Conservation (phyloP, 2,113 vertebrate species). For the Poeciliopsis retropinna region DNA sequence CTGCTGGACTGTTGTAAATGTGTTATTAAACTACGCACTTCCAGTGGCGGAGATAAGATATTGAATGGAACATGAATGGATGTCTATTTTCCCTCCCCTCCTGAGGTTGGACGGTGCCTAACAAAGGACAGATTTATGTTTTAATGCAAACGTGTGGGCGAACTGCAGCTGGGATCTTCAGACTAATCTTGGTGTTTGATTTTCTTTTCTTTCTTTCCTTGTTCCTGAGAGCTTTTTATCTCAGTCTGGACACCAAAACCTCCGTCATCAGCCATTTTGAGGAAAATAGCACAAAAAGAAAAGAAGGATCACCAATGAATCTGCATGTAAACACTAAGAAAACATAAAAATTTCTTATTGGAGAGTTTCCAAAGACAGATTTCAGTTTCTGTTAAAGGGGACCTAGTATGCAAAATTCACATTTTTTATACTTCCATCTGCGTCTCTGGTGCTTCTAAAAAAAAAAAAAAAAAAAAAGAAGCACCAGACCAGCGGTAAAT, state of each 20-base stretch:
- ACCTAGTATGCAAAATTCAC: too few relatives aligned
- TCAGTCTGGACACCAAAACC: slow-evolving; percentile 34
- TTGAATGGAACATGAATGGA: slow-evolving; percentile 40
- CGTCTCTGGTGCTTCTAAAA: too few relatives aligned
- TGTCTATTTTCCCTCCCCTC: slow-evolving; percentile 29
- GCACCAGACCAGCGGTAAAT: too few relatives aligned
- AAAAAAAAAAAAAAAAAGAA: too few relatives aligned
- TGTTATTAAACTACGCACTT: slow-evolving; percentile 26
- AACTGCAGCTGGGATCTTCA: slow-evolving; percentile 43
- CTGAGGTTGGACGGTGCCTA: slow-evolving; percentile 29
- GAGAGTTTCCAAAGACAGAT: slow-evolving; percentile 57
- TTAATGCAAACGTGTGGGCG: slow-evolving; percentile 42
- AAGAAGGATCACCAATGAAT: slow-evolving; percentile 38
- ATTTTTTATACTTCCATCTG: too few relatives aligned
- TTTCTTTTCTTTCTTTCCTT: not conserved
- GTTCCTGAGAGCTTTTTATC: slow-evolving; percentile 30
- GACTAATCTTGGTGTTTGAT: slow-evolving; percentile 27
- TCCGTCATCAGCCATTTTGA: slow-evolving; percentile 28
- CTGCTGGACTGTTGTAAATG: slow-evolving; percentile 46
- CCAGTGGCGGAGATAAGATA: slow-evolving; percentile 42
- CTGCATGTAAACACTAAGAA: slow-evolving; percentile 63
- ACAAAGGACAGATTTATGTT: slow-evolving; percentile 48
- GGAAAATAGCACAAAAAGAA: slow-evolving; percentile 40
- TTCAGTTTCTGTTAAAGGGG: slow-evolving; percentile 35
- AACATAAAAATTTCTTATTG: slow-evolving; percentile 57